Percentiles rank a stretch among this genome's conserved stretches.
Conservation (phyloP, 2,888 invertebrate genomes). For the Criorhina ranunculi region DNA sequence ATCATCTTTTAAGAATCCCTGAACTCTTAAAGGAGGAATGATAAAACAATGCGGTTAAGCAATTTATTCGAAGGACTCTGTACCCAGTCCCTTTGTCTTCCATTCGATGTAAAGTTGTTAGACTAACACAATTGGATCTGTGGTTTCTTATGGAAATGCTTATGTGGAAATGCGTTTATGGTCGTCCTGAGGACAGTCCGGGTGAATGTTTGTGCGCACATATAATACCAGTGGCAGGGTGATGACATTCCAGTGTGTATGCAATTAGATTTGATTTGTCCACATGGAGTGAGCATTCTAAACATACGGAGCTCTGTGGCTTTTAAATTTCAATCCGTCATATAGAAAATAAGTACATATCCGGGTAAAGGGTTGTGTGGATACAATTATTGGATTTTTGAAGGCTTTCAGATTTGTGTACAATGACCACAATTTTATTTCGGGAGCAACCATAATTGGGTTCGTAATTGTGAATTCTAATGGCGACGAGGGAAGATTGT, state of each 20-base stretch:
- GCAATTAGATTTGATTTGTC: constrained; percentile 76
- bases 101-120: constrained; percentile 60
- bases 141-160: constrained; percentile 75
- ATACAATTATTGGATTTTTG: constrained; percentile 73
- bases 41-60: constrained; percentile 68
- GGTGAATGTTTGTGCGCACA: constrained; percentile 51
- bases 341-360: constrained; percentile 25
- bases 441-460: constrained; percentile 73
- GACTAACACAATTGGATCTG: constrained; percentile 74
- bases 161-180: constrained; percentile 73
- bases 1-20: constrained; percentile 42
- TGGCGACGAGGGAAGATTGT: constrained; percentile 20
- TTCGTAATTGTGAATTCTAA: constrained; percentile 72
- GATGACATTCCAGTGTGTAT: constrained; percentile 75
- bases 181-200: constrained; percentile 55
- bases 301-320: constrained; percentile 54
- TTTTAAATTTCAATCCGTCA: constrained; percentile 70
- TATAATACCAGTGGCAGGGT: constrained; percentile 56
- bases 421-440: constrained; percentile 76
- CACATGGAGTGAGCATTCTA: constrained; percentile 58
- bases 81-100: not conserved
- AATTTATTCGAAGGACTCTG: constrained; percentile 59
- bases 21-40: constrained; percentile 55
- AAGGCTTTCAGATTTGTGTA: constrained; percentile 65
- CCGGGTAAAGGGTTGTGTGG: constrained; percentile 1